Conservation (phyloP, 2,113 vertebrate genomes). For the Butorides virescens region DNA sequence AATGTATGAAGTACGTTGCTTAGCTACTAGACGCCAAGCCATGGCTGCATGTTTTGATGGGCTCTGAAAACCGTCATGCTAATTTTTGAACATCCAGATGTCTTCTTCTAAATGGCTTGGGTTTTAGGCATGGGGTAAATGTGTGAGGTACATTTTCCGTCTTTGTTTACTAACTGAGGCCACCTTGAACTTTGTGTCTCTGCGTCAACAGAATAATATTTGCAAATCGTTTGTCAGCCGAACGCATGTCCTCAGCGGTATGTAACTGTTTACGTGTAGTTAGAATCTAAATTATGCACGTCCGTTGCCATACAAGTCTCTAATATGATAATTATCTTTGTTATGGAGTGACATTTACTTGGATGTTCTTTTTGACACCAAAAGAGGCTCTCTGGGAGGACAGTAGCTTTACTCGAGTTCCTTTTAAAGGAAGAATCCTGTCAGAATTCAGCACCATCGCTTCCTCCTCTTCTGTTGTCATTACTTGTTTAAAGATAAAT, state of each 20-base stretch:
- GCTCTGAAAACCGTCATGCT: constrained; percentile 60
- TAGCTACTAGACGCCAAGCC: constrained; percentile 73
- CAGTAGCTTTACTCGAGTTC: background rate
- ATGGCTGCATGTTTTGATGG: constrained; percentile 73
- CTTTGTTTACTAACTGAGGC: constrained; percentile 62
- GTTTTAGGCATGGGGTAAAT: constrained; percentile 57
- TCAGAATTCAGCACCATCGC: background rate
- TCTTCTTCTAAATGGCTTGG: constrained; percentile 61
- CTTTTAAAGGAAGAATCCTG: background rate
- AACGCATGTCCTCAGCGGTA: constrained; percentile 2
- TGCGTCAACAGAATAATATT: constrained; percentile 59
- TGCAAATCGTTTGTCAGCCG: constrained; percentile 54
- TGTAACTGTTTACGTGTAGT: background rate
- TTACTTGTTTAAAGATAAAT: background rate
- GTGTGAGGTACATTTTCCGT: constrained; percentile 71
- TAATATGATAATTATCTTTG: background rate
- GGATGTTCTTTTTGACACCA: background rate
- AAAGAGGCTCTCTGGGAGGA: background rate
- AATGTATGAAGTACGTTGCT: constrained; percentile 71
- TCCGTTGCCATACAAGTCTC: background rate
- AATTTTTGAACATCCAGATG: constrained; percentile 70
- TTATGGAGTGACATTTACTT: background rate
- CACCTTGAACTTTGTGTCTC: constrained; percentile 53
- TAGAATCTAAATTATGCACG: background rate
- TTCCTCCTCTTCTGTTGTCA: background rate